Base-by-base conservation (phyloP, 2,888 invertebrate species). In the Ophion ventricosus region DNA sequence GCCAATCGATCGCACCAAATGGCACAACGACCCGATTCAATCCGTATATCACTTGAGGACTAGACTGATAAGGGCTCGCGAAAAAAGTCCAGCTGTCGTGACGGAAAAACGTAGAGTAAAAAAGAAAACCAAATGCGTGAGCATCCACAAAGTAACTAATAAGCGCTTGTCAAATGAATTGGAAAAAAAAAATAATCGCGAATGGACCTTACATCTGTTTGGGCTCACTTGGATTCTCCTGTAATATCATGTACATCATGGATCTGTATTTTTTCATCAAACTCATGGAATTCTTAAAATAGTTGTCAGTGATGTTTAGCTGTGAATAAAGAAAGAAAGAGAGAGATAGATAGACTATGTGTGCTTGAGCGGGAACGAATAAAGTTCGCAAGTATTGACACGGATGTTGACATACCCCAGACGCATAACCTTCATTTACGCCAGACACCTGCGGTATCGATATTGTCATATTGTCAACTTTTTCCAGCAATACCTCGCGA, bases 41-140 rank as follows among this genome's bases (percentile, higher is more conserved):
- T 56, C 80, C 79, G 54, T 90, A 88, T 43, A 91, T 86, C 10
- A 86, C 84, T 72, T 75, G 82, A 11, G 86, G 83, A 25, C 82
- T 80, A 11, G 90, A 82, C 35, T 91, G 89, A 74, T 89, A 90
- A 1, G 91, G 89, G 49, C 85, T 87, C 56, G 91, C 87, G 43
- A 90, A 88, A 64, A 88, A 87, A 25, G 88, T 90, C 91, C 91
- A 91, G 70, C 91, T 88, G 4, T 57, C 49, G 25, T 67, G 2
- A 43, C 40, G 17, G 40, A 81, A 8, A 63, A 56, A 25, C 25
- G 17, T 49, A 20, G n/a, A 70, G 11, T 23, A 23, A 66, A 40
- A 25, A 29, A 61, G n/a, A 49, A 49, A 49, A 11, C 4, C 14
- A 49, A 14, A 49, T 49, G 14, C 17, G 49, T 49, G 17, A 49